Conservation (phyloP, 2,113 vertebrate species). For the Gyps fulvus region DNA sequence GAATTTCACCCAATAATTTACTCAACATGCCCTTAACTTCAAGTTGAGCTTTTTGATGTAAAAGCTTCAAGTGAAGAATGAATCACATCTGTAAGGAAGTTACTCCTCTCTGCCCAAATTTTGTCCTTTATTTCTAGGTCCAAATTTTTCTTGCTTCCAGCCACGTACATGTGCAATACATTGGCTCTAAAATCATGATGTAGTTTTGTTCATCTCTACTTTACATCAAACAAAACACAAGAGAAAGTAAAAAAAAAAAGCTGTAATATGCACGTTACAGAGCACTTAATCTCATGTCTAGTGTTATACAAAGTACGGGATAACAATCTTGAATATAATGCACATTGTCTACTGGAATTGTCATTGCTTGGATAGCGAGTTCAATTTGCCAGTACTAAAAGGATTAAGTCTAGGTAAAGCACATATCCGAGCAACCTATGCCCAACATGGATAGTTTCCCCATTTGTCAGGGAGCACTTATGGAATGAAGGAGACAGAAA, state of each 20-base stretch:
- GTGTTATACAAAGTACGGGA: conserved; percentile 19
- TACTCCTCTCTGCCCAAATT: background rate
- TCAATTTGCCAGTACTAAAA: conserved; percentile 18
- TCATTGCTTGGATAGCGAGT: background rate
- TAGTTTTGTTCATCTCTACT: conserved; percentile 54
- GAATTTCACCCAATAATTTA: conserved; percentile 5
- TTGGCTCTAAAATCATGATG: background rate
- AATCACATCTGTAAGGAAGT: conserved; percentile 1
- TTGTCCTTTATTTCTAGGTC: background rate
- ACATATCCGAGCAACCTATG: background rate
- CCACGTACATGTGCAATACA: background rate
- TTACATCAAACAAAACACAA: conserved; percentile 36
- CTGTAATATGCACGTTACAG: conserved; percentile 41
- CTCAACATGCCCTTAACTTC: background rate
- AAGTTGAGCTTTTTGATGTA: conserved; percentile 7
- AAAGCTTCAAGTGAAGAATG: background rate
- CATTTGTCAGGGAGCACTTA: conserved; percentile 16
- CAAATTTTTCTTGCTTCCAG: conserved; percentile 24
- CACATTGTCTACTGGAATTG: conserved; percentile 32
- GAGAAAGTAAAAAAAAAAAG: conserved; percentile 58
- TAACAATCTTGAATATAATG: conserved; percentile 12
- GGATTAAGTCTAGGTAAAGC: conserved; percentile 45
- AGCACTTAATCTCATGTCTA: conserved; percentile 44
- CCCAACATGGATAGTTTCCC: conserved; percentile 1
- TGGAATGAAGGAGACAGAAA: background rate